These are phyloP conservation scores for Ptilonorhynchus violaceus DNA, from an alignment of 2,113 vertebrate genomes.

Conservation along the genomic window DNA sequence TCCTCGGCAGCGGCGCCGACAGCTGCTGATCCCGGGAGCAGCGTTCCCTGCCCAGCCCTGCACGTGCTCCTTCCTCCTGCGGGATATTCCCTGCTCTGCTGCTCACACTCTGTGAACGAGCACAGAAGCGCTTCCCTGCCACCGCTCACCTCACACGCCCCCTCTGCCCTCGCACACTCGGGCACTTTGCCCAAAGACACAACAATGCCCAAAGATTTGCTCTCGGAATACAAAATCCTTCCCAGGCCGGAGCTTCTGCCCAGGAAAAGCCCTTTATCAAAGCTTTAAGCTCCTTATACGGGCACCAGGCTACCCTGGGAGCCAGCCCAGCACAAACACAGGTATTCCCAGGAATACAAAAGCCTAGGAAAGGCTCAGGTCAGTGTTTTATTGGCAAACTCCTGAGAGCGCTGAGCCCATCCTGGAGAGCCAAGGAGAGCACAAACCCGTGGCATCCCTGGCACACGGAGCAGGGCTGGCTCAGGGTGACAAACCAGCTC, in stretches of 20 bases:
- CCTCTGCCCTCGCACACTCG: not conserved
- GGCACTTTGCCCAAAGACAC: not conserved
- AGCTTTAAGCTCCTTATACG: not conserved
- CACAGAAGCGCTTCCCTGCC: not conserved
- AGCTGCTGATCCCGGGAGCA: not conserved
- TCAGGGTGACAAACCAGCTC: not conserved
- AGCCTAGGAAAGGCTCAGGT: not conserved
- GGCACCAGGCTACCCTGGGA: not conserved
- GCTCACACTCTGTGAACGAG: not conserved
- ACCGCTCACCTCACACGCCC: not conserved
- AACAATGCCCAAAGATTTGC: not conserved
- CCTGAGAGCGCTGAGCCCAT: fast-evolving
- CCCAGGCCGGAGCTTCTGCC: not conserved
- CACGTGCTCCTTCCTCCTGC: fast-evolving
- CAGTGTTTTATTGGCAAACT: fast-evolving
- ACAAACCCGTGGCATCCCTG: fast-evolving
- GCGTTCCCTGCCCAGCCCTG: not conserved
- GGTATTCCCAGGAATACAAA: fast-evolving
- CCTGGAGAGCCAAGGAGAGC: not conserved
- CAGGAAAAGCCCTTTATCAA: not conserved
- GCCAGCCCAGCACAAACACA: not conserved
- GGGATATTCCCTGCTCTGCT: not conserved
- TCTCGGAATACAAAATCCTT: not conserved
- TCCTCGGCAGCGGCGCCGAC: fast-evolving
- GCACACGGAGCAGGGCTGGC: not conserved